Base-by-base conservation (phyloP, 2,797 vertebrate genomes). In the Gastrophryne carolinensis region DNA sequence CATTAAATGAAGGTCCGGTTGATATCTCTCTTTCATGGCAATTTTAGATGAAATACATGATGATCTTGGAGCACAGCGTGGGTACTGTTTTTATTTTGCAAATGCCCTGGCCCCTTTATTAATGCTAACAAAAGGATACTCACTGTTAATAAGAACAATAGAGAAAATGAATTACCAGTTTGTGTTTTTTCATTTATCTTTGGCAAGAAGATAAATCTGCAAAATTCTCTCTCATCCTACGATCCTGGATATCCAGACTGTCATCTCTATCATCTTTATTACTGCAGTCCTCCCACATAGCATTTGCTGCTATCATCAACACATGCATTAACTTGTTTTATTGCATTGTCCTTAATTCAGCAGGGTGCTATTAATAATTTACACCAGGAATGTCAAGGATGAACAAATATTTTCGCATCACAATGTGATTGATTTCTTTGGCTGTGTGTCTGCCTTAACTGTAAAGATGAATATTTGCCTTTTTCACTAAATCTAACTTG, bases 341-440 rank as follows among this genome's bases (percentile, higher is more conserved):
- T 78, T 71, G 75, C 75, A 72, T 64, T 78, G 75, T 78, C 75
- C 68, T 78, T 78, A 78, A 78, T 78, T 72, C 75, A 58, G 75
- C 75, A 41, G 75, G 68, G 75, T 56, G 75, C 68, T 72, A 72
- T 78, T 78, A 72, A 78, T 78, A 78, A 72, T 78, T 65, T 78
- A 78, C 67, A 72, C 60, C 68, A 50, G 60, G 39, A 52, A 61
- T 78, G 75, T 72, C 75, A 78, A 53, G 52, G 39, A 66, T 32
- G 60, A 78, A 27, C 68, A 72, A 72, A 78, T 78, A 78, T 78
- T 72, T 78, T 29, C 30, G 26, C 41, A 72, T 78, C 61, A 78
- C 52, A 72, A 58, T 41, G 12, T 65, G 75, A 78, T 72, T 65
- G 75, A 78, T 78, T 78, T 54, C 41, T 60, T 53, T n/a, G 13